phyloP scores from a whole-genome alignment of 2,113 vertebrate species.

The Oxyura jamaicensis region DNA sequence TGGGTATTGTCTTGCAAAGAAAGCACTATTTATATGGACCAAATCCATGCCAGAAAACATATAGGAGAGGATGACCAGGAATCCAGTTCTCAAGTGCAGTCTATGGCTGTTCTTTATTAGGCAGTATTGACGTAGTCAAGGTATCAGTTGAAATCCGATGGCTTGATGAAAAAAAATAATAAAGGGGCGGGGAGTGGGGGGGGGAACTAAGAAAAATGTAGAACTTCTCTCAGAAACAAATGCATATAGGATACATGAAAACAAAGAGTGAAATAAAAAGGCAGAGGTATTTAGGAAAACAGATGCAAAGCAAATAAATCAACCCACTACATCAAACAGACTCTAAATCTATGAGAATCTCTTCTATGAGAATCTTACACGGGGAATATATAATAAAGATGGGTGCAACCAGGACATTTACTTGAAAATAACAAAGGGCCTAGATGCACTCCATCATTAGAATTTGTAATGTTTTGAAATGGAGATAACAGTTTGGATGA shows the following conservation, averaged over 20 bases:
- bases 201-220: not conserved
- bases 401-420: not conserved
- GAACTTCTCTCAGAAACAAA: not conserved
- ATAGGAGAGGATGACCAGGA: not conserved
- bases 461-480: not conserved
- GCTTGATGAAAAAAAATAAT: not conserved
- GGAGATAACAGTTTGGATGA: not conserved
- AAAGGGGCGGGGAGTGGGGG: too few relatives aligned
- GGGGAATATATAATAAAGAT: not conserved
- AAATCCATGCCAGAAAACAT: not conserved
- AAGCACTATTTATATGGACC: not conserved
- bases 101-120: not conserved
- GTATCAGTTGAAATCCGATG: too few relatives aligned
- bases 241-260: not conserved
- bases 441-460: not conserved
- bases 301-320: constrained; percentile 1
- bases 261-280: not conserved
- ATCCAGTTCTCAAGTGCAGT: not conserved
- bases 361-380: not conserved
- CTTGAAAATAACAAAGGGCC: not conserved
- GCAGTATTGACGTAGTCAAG: not conserved
- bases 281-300: not conserved
- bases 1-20: not conserved
- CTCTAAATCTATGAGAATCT: constrained; percentile 6
- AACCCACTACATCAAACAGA: constrained; percentile 6